These are phyloP conservation scores for Ramphastos sulfuratus DNA, from an alignment of 2,113 vertebrate genomes.

Conservation along the genomic window DNA sequence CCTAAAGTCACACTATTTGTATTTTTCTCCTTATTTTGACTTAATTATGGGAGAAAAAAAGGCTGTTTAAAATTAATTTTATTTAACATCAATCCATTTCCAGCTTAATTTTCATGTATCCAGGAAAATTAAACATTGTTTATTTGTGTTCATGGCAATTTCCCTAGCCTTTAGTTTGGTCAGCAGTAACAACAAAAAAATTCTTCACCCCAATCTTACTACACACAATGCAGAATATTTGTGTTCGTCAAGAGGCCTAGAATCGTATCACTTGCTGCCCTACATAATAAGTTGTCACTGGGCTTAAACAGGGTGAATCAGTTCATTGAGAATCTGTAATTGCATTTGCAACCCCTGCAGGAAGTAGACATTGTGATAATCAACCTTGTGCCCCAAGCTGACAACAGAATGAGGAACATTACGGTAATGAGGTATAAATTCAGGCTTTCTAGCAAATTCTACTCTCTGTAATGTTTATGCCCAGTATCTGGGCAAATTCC, in stretches of 20 bases:
- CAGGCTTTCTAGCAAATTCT: neutral
- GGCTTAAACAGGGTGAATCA: neutral
- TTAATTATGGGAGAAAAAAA: neutral
- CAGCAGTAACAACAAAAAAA: neutral
- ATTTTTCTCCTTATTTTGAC: neutral
- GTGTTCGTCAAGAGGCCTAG: neutral
- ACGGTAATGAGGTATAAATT: neutral
- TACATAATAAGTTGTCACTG: neutral
- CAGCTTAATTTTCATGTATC: neutral
- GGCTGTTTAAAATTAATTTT: neutral
- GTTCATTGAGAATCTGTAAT: neutral
- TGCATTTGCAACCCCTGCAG: constrained; percentile 7
- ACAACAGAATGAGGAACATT: neutral
- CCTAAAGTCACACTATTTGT: neutral
- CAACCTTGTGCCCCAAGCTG: neutral
- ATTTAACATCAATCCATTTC: neutral
- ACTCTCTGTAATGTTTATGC: neutral
- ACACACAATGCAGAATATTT: neutral
- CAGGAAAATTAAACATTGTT: neutral
- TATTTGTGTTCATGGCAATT: neutral
- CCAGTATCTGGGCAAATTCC: neutral
- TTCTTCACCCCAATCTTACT: neutral
- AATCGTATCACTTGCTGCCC: neutral
- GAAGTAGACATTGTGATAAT: neutral
- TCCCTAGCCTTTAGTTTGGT: neutral